These are phyloP conservation scores for Drosophila melanogaster DNA, from an alignment of 1,140 invertebrate genomes.

Conservation along the genomic window DNA sequence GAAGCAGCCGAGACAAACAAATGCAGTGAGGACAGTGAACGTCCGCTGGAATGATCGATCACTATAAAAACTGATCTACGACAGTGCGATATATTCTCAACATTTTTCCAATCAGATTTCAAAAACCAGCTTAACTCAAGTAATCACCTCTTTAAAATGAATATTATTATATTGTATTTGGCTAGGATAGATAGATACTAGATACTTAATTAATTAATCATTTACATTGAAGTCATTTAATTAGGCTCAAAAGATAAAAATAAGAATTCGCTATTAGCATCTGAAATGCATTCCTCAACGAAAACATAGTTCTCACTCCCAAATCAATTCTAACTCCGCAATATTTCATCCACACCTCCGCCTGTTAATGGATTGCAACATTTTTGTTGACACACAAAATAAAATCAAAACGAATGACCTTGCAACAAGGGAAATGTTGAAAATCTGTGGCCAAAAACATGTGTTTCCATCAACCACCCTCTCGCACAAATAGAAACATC, in stretches of 20 bases:
- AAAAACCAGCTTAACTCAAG: too few relatives aligned
- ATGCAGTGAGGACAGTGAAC: constrained; percentile 12
- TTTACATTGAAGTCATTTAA: background rate
- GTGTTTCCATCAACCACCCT: constrained; percentile 34
- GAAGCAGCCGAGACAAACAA: constrained; percentile 1
- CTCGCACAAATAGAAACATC: constrained; percentile 28
- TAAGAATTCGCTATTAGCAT: too few relatives aligned
- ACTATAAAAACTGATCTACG: background rate
- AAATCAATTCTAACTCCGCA: background rate
- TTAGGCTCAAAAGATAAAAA: background rate
- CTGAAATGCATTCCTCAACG: background rate
- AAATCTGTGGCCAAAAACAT: constrained; percentile 58
- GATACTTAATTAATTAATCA: too few relatives aligned
- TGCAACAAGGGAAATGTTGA: constrained; percentile 59
- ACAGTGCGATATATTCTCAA: too few relatives aligned
- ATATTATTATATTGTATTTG: background rate
- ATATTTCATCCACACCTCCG: background rate
- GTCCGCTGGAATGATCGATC: background rate
- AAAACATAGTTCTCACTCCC: background rate
- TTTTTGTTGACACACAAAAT: constrained; percentile 76
- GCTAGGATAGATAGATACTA: background rate
- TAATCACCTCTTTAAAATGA: background rate
- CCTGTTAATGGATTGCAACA: constrained; percentile 10
- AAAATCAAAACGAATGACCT: constrained; percentile 80
- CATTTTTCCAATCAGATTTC: too few relatives aligned